Conservation (phyloP, 2,797 vertebrate genomes). For the Acanthornis magna region DNA sequence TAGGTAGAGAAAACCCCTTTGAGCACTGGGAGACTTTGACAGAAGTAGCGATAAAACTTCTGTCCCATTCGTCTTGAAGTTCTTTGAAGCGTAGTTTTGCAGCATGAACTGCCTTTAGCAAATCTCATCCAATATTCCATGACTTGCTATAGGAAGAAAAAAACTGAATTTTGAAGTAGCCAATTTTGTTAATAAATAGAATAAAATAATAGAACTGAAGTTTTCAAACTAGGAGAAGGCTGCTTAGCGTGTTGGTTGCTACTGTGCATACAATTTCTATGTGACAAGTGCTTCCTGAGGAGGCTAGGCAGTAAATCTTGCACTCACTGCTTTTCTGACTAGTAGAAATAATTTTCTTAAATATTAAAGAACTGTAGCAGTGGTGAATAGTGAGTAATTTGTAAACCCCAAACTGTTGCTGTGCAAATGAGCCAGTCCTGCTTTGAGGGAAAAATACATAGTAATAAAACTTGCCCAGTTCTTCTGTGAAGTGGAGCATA, state of each 20-base stretch:
- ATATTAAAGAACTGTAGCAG: neutral
- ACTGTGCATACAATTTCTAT: fast-evolving
- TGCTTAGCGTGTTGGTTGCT: neutral
- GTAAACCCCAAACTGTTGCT: neutral
- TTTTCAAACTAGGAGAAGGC: neutral
- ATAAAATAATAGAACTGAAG: neutral
- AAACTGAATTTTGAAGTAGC: neutral
- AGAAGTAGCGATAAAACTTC: neutral
- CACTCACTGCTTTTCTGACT: neutral
- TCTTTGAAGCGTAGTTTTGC: neutral
- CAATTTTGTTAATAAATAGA: neutral
- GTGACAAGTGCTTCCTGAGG: neutral
- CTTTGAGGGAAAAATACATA: neutral
- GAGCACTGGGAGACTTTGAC: neutral
- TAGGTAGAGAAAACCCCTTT: neutral
- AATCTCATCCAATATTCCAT: neutral
- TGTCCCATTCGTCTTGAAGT: neutral
- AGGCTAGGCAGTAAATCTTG: neutral
- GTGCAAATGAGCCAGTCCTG: neutral
- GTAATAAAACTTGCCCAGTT: neutral
- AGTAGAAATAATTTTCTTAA: neutral
- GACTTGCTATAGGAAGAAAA: neutral
- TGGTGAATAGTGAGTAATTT: neutral
- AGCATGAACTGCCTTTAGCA: neutral
- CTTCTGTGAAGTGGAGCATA: neutral